Base-by-base conservation (phyloP, 1,140 invertebrate genomes). In the Habropoda laboriosa region DNA sequence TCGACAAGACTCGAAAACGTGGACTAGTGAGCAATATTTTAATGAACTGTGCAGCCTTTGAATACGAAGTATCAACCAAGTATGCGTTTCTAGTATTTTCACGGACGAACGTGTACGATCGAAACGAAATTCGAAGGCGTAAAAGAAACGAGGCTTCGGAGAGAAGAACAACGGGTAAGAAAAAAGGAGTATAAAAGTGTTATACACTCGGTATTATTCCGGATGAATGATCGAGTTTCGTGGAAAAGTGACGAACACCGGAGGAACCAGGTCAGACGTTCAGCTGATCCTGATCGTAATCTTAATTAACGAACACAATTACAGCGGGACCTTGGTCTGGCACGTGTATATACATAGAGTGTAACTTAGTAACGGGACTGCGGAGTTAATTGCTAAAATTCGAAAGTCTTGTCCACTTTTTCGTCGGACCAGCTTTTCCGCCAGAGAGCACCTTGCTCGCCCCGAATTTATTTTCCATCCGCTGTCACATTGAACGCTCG, bases 281-380 rank as follows among this genome's bases (percentile, higher is more conserved):
- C 55, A 70, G 5, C 42, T 47, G 32, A 35, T 78, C 67, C 32
- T 24, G 75, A 78, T 78, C 67, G 42, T 78, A 78, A 78, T 78
- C 66, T 78, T 51, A 78, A 78, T 78, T 71, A 78, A 78, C 75
- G 42, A 60, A 78, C 24, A 70, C 64, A 58, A 68, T 77, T 45
- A 32, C 64, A 27, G 16, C 35, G 12, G 38, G 27, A 40, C 35
- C 51, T 63, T 38, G 51, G 51, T 76, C 30, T 38, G 40, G 42
- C 40, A 3, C 24, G 27, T 45, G 24, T 66, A 40, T 30, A 13
- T 51, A 49, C 38, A 3, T 27, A 16, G 30, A 35, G 21, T 12
- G 35, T 66, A 47, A 53, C 40, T 6, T 5, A 35, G 21, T 35
- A 38, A 42, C 30, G 18, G 18, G 13, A 27, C 12, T 32, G 13